A percentile compares a stretch with the other conserved stretches of the same genome.
Conservation (phyloP, 2,113 vertebrate species). For the Oriolus oriolus region DNA sequence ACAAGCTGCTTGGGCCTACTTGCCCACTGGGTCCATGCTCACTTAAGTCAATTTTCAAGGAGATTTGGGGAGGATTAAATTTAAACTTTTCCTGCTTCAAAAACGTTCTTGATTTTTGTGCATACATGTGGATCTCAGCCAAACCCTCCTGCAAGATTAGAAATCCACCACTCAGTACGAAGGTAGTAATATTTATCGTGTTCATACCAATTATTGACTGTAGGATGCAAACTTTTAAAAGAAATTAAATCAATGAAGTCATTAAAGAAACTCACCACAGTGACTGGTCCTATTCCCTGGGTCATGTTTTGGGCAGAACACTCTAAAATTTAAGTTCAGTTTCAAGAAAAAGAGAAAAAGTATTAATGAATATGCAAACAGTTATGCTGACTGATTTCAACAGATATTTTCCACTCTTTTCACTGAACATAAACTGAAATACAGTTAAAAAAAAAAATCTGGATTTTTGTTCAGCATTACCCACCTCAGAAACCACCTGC, state of each 20-base stretch:
- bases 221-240: background rate
- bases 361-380: slow-evolving; percentile 30
- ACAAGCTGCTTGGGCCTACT: background rate
- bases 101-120: background rate
- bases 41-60: background rate
- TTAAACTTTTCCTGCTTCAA: background rate
- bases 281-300: slow-evolving; percentile 34
- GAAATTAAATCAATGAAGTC: background rate
- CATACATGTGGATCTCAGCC: background rate
- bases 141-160: background rate
- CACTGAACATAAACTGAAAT: background rate
- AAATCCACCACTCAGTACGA: background rate
- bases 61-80: background rate
- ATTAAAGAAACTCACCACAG: slow-evolving; percentile 58
- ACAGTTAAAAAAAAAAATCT: background rate
- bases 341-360: slow-evolving; percentile 48
- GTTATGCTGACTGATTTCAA: slow-evolving; percentile 19
- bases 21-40: background rate
- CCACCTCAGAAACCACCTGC: background rate
- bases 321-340: slow-evolving; percentile 62
- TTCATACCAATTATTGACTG: background rate
- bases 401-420: background rate
- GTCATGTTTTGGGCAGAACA: slow-evolving; percentile 70
- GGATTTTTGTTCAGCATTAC: background rate
- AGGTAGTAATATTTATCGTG: background rate